phyloP scores from a whole-genome alignment of 2,888 invertebrate species.

The Andrena bicolor region DNA sequence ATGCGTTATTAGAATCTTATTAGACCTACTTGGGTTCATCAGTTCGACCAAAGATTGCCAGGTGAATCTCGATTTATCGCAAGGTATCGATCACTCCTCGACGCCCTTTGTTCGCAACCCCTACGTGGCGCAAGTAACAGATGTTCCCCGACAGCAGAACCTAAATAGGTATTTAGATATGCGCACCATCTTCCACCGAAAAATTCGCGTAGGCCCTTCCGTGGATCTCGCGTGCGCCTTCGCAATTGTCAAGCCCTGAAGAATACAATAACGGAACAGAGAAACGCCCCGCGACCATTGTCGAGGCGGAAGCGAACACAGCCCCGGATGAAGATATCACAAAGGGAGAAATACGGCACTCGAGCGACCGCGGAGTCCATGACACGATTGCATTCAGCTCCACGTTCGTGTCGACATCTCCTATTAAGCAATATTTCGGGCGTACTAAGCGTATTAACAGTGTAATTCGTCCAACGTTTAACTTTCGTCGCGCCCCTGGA shows the following conservation, averaged over 20 bases:
- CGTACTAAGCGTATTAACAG: not conserved
- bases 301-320: conserved; percentile 22
- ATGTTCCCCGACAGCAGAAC: conserved; percentile 23
- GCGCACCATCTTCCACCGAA: not conserved
- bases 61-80: not conserved
- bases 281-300: conserved; percentile 32
- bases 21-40: too few relatives aligned
- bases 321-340: conserved; percentile 36
- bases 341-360: conserved; percentile 14
- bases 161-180: not conserved
- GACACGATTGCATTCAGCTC: conserved; percentile 55
- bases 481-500: conserved; percentile 39
- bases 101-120: conserved; percentile 11
- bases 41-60: not conserved
- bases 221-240: conserved; percentile 28
- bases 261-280: conserved; percentile 14
- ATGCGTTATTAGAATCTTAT: too few relatives aligned
- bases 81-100: conserved; percentile 12
- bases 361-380: conserved; percentile 23
- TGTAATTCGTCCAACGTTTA: conserved; percentile 31
- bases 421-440: not conserved
- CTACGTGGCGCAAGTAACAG: conserved; percentile 15
- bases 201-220: conserved; percentile 5
- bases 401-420: not conserved
- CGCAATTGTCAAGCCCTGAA: conserved; percentile 16